These are phyloP conservation scores for Bombyx mori DNA, from an alignment of 1,140 invertebrate genomes.

Conservation along the genomic window DNA sequence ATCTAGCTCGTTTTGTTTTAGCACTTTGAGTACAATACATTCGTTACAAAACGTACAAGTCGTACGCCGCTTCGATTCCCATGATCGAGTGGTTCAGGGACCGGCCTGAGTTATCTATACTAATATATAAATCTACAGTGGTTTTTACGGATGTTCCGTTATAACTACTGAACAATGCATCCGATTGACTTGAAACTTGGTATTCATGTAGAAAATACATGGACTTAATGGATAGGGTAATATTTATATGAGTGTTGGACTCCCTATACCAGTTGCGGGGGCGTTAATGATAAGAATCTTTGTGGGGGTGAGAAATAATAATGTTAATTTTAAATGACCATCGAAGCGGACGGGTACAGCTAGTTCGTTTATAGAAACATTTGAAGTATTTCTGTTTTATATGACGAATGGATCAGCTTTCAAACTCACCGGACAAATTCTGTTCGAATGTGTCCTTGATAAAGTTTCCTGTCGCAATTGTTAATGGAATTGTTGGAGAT, in stretches of 20 bases:
- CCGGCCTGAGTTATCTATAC: slow-evolving; percentile 28
- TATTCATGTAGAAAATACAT: no score
- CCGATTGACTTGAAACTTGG: no score
- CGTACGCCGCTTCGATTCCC: slow-evolving; percentile 34
- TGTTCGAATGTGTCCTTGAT: slow-evolving; percentile 23
- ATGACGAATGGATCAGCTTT: slow-evolving; percentile 15
- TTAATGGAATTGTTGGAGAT: slow-evolving; percentile 31
- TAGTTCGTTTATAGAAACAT: slow-evolving; percentile 21
- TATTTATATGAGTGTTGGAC: no score
- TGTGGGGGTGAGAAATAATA: no score
- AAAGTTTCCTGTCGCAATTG: slow-evolving; percentile 27
- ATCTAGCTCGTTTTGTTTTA: slow-evolving; percentile 47
- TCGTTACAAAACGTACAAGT: slow-evolving; percentile 40
- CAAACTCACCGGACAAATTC: slow-evolving; percentile 20
- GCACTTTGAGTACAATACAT: slow-evolving; percentile 57
- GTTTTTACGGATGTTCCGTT: no score
- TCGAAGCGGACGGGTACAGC: no score
- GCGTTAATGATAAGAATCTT: no score
- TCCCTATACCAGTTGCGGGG: no score
- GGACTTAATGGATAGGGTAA: no score
- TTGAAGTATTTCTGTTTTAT: slow-evolving; percentile 19
- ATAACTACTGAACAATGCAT: no score
- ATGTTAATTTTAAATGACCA: no score
- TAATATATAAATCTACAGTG: no score
- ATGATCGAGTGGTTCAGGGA: slow-evolving; percentile 39